Evolutionary conservation across 2,113 vertebrate species (phyloP), one percentile per base, ranked within the genome.

Genomic region (Gambusia affinis): DNA sequence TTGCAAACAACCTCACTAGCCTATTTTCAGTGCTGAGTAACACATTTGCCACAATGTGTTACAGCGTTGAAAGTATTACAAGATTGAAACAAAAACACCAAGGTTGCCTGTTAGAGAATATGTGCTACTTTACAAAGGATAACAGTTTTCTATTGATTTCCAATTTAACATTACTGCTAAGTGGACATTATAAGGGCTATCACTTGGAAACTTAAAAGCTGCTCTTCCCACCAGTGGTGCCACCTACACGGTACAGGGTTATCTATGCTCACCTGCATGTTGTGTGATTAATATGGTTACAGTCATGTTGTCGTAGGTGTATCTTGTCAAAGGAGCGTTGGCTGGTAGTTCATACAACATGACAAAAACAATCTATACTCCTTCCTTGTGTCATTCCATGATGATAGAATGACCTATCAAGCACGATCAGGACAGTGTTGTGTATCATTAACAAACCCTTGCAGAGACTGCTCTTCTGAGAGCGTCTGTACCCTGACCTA

Each of bases 1-100:
- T 67, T 80, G 70, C 60, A 60, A 74, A 81, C 68, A 57, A 30
- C 64, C 63, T 39, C 47, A 11, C 65, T 73, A 62, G n/a, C 24
- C 68, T 28, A 65, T 85, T 71, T 60, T 60, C 64, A 73, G 62
- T 51, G 64, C 14, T 8, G 1, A 68, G 51, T 37, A 47, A 54
- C 28, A 64, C 57, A 24, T 71, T 70, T 44, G 6, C 24, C 67
- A 57, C 42, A 29, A 67, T 22, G 7, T 27, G 28, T 27, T 27
- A 70, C 17, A 62, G 74, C 51, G 39, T 19, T 61, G n/a, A n/a
- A 54, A 68, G 29, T 3, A 64, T 39, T 6, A 60, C 75, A 33
- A 82, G 54, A n/a, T 12, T 14, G 24, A 64, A 5, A 33, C 27
- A 51, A 4, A 72, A 39, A 22, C n/a, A 66, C 15, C 37, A 69